Evolutionary conservation across 2,797 vertebrate genomes (phyloP).

Genomic region (Falco naumanni): DNA sequence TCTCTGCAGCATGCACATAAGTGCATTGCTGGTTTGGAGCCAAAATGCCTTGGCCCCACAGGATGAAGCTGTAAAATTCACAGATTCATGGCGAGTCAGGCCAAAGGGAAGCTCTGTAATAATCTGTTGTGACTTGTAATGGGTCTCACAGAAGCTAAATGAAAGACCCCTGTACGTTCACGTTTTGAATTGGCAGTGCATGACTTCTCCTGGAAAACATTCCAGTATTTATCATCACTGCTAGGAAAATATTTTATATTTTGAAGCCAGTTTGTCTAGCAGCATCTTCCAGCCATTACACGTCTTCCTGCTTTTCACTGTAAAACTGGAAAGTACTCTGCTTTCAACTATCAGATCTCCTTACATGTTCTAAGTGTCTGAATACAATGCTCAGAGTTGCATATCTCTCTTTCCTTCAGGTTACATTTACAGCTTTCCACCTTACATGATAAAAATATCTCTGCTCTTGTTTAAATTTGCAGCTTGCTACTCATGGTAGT

Average conservation of each 20-base stretch:
- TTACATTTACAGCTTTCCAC: not conserved
- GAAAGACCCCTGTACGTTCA: not conserved
- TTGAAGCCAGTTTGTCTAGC: not conserved
- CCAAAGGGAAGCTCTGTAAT: not conserved
- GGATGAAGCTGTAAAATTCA: slow-evolving; percentile 30
- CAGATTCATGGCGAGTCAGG: slow-evolving; percentile 23
- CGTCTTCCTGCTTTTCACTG: not conserved
- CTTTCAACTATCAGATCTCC: not conserved
- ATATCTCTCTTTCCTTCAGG: not conserved
- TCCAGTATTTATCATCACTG: not conserved
- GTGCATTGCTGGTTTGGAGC: slow-evolving; percentile 27
- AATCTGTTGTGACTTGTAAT: slow-evolving; percentile 4
- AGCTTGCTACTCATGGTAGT: not conserved
- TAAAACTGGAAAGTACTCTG: not conserved
- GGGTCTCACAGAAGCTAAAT: slow-evolving; percentile 30
- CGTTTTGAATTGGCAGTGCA: not conserved
- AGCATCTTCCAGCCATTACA: not conserved
- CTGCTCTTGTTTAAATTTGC: not conserved
- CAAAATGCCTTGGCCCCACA: slow-evolving; percentile 38
- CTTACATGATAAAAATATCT: not conserved
- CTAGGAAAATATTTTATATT: not conserved
- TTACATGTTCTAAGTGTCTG: not conserved
- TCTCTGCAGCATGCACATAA: not conserved
- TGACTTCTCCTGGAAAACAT: not conserved
- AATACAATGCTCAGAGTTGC: not conserved